These are phyloP conservation scores for Papilio polyxenes DNA, from an alignment of 1,140 invertebrate genomes.

Conservation along the genomic window DNA sequence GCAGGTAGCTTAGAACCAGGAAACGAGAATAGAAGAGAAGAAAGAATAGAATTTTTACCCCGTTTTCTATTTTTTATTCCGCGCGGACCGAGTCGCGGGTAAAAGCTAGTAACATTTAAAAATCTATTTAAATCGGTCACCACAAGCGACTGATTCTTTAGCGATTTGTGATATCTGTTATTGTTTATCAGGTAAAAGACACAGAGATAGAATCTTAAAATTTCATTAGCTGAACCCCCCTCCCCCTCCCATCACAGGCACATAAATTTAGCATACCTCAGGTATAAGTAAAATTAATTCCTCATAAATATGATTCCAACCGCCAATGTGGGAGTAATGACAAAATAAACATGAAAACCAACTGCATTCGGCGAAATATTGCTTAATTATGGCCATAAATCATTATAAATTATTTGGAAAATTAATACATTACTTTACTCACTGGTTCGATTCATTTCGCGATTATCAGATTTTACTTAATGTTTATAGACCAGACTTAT, in stretches of 20 bases:
- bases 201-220: not conserved
- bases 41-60: too few relatives aligned
- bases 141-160: slow-evolving; percentile 4
- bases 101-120: too few relatives aligned
- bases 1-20: too few relatives aligned
- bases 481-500: not conserved
- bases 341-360: slow-evolving; percentile 40
- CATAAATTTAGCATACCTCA: too few relatives aligned
- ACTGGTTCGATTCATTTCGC: not conserved
- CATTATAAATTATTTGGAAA: slow-evolving; percentile 8
- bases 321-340: slow-evolving; percentile 35
- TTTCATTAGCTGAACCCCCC: not conserved
- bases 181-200: not conserved
- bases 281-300: too few relatives aligned
- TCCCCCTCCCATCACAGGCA: not conserved
- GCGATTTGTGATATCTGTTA: slow-evolving; percentile 37
- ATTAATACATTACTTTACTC: slow-evolving; percentile 12
- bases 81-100: too few relatives aligned
- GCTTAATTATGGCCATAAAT: slow-evolving; percentile 35
- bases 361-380: slow-evolving; percentile 40
- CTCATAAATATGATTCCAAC: slow-evolving; percentile 37
- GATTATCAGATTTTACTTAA: not conserved
- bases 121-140: not conserved
- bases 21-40: too few relatives aligned
- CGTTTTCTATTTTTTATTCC: too few relatives aligned